Evolutionary conservation across 2,113 vertebrate species (phyloP), one percentile per base, ranked within the genome.

Genomic region (Tragelaphus buxtoni): DNA sequence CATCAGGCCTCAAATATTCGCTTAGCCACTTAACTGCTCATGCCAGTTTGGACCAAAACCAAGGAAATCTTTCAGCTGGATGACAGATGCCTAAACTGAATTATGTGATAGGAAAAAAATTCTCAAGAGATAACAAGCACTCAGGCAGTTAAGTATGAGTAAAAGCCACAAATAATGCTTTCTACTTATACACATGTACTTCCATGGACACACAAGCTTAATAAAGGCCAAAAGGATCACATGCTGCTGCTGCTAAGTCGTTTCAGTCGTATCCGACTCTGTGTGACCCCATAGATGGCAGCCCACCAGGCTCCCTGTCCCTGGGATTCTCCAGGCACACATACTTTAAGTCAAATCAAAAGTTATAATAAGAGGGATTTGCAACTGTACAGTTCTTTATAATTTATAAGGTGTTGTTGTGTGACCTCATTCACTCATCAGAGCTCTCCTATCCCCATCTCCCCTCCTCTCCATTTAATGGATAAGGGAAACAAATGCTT

Each of bases 121-220:
- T 94, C 79, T 83, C 92, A 30, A 91, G 93, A 84, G 53, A 96
- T 88, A 97, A 97, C 42, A 80, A 96, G 79, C 22, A 80, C 55
- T 55, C 56, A 69, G 74, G 82, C 80, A 82, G 56, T 53, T 92
- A 94, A 97, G 72, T 85, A 53, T 86, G 94, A 95, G 39, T 94
- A 95, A 86, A 96, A 96, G 22, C 94, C 88, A 94, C 84, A 97
- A 94, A 92, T 42, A 49, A 22, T 81, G 42, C 53, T 79, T 94
- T 94, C 55, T 61, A 56, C 39, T 87, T 72, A 90, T 42, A 49
- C 20, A 42, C 9, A n/a, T 58, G 80, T 83, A 93, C 47, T 97
- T 96, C 39, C 65, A 72, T 58, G 82, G 93, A 81, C 94, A 97
- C 91, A 87, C 35, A 85, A 93, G 56, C 45, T 94, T 88, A 95